These are phyloP conservation scores for Salpingus planirostris DNA, from an alignment of 2,888 invertebrate genomes.

Conservation along the genomic window DNA sequence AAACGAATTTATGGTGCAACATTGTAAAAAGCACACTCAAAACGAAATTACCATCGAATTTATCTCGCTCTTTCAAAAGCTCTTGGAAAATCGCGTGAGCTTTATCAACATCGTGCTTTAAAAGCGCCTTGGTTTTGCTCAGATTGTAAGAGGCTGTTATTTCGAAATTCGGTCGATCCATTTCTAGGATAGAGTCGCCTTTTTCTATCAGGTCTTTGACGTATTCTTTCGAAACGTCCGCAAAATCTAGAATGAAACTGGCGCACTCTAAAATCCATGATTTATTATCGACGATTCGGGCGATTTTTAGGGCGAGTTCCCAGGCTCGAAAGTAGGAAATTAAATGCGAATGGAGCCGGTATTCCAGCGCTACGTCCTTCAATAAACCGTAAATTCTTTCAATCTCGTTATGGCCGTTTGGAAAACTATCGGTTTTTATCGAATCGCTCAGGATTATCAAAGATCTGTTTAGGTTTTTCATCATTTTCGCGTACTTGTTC, in stretches of 20 bases:
- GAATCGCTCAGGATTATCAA: no score
- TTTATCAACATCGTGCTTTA: constrained; percentile 1
- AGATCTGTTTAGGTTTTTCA: constrained; percentile 6
- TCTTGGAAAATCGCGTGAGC: constrained; percentile 4
- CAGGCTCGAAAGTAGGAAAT: constrained; percentile 1
- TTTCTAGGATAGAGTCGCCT: constrained; percentile 1
- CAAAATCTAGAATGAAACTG: constrained; percentile 4
- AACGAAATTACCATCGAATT: neutral
- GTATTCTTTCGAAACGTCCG: constrained; percentile 1
- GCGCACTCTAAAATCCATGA: constrained; percentile 2
- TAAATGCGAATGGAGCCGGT: constrained; percentile 2
- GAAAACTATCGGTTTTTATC: constrained; percentile 1
- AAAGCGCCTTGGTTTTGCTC: constrained; percentile 5
- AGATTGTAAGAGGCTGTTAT: constrained; percentile 1
- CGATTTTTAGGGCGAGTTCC: constrained; percentile 4
- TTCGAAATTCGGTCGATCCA: neutral
- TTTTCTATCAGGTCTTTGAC: neutral
- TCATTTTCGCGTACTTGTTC: constrained; percentile 2
- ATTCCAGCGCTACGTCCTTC: no score
- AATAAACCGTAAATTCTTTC: no score
- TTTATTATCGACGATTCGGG: neutral
- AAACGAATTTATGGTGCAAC: constrained; percentile 7
- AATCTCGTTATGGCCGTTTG: no score
- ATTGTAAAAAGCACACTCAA: constrained; percentile 1
- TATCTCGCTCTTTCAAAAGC: constrained; percentile 2